Conservation (phyloP, 2,888 invertebrate genomes). For the Lepidocyrtoides sp. region DNA sequence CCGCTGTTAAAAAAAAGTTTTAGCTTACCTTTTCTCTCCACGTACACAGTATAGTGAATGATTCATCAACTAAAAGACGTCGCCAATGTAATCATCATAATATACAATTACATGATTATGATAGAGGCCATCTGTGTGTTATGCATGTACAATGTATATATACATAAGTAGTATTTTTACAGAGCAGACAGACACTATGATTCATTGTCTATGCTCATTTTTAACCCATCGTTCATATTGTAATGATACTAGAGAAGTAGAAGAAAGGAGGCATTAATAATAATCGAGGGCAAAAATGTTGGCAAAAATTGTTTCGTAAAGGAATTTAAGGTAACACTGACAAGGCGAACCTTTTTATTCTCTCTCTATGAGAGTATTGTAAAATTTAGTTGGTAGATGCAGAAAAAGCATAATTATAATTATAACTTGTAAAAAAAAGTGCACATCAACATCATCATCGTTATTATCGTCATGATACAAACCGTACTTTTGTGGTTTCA, state of each 20-base stretch:
- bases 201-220: not conserved
- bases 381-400: slow-evolving; percentile 22
- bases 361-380: slow-evolving; percentile 34
- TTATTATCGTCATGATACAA: slow-evolving; percentile 19
- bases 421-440: slow-evolving; percentile 70
- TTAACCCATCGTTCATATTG: not conserved
- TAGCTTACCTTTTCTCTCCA: slow-evolving; percentile 33
- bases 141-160: not conserved
- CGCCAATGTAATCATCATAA: slow-evolving; percentile 76
- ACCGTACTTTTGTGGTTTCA: slow-evolving; percentile 65
- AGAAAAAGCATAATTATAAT: slow-evolving; percentile 74
- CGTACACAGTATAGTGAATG: not conserved
- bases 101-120: slow-evolving; percentile 77
- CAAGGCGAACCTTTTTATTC: slow-evolving; percentile 73
- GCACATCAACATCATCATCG: slow-evolving; percentile 15
- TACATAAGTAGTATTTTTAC: too few species aligned
- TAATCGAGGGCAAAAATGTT: slow-evolving; percentile 79
- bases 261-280: slow-evolving; percentile 56
- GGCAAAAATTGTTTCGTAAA: slow-evolving; percentile 63
- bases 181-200: slow-evolving; percentile 28
- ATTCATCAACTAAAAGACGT: slow-evolving; percentile 62
- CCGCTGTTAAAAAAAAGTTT: slow-evolving; percentile 43
- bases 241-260: not conserved
- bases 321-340: slow-evolving; percentile 78
- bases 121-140: slow-evolving; percentile 79